Conservation (phyloP, 2,797 vertebrate species). For the Coilia nasus region DNA sequence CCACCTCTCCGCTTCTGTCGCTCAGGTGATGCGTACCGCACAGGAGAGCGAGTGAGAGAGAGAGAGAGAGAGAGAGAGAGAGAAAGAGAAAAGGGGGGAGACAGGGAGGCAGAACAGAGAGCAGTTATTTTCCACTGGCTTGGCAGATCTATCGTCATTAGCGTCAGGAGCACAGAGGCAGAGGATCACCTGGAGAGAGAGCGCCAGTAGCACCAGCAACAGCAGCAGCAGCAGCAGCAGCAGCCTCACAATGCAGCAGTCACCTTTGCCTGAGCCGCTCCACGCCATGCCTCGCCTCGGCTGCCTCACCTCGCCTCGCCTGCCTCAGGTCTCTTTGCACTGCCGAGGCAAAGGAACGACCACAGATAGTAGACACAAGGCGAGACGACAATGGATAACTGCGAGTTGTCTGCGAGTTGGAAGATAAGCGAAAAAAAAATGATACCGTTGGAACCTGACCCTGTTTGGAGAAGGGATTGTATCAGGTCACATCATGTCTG, state of each 20-base stretch:
- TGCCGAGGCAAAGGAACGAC: neutral
- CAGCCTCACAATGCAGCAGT: conserved; percentile 18
- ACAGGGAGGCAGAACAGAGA: conserved; percentile 49
- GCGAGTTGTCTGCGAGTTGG: conserved; percentile 15
- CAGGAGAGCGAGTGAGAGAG: conserved; percentile 56
- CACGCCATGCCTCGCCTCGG: neutral
- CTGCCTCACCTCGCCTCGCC: no score
- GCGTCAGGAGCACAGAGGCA: conserved; percentile 61
- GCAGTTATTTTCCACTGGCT: conserved; percentile 61
- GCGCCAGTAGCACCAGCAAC: conserved; percentile 15
- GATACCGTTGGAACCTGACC: no score
- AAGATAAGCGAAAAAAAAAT: neutral
- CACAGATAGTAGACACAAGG: neutral
- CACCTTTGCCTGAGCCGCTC: conserved; percentile 31
- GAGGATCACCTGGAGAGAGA: conserved; percentile 59
- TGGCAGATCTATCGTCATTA: conserved; percentile 68
- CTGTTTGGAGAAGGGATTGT: neutral
- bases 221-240: neutral
- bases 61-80: conserved; percentile 50
- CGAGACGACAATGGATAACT: conserved; percentile 19
- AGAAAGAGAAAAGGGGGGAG: conserved; percentile 34
- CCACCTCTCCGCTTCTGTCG: conserved; percentile 56
- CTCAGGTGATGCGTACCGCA: conserved; percentile 79
- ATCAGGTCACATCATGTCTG: neutral
- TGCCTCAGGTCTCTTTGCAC: neutral